Base-by-base conservation (phyloP, 2,113 vertebrate species). In the Delphinus delphis region DNA sequence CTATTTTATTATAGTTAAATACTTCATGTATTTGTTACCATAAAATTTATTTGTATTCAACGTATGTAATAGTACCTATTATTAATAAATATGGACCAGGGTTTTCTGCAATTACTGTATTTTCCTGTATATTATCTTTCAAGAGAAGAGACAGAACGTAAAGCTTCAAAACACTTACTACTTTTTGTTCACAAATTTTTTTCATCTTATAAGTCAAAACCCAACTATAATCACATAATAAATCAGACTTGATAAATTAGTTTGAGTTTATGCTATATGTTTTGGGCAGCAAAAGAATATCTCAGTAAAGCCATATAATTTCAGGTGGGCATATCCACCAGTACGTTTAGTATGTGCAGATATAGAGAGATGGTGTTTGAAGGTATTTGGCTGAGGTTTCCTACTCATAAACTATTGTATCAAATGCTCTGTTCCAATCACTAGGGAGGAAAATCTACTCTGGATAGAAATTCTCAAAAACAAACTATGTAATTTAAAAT, bases 291-390 rank as follows among this genome's bases (percentile, higher is more conserved):
- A 33, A 73, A 90, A 47, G 47, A 77, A 33, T 28, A 5, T 73
- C 8, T 81, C 8, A 79, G 33, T 28, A 67, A 58, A 84, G 20
- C 21, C 20, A 11, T 12, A 1, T 38, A 50, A 55, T n/a, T 92
- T 41, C 9, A 31, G 13, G 36, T 82, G 38, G 47, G 14, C 60
- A 50, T 25, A 68, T 2, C 12, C 2, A 18, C 18, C 9, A 33
- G 0, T 21, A 68, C 41, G 47, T 67, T 84, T 47, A 85, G 17
- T 68, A 20, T 10, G 15, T 50, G 3, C 13, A 50, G 25, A 55
- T 74, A 73, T 14, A 62, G 25, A 58, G 21, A 62, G 23, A 62
- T 8, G 1, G 0, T 0, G 0, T 74, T 25, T 53, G 11, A 60
- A 36, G 11, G 7, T 2, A 28, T 33, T 50, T 50, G 55, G 12